Conservation (phyloP, 2,113 vertebrate genomes). For the Tautogolabrus adspersus region DNA sequence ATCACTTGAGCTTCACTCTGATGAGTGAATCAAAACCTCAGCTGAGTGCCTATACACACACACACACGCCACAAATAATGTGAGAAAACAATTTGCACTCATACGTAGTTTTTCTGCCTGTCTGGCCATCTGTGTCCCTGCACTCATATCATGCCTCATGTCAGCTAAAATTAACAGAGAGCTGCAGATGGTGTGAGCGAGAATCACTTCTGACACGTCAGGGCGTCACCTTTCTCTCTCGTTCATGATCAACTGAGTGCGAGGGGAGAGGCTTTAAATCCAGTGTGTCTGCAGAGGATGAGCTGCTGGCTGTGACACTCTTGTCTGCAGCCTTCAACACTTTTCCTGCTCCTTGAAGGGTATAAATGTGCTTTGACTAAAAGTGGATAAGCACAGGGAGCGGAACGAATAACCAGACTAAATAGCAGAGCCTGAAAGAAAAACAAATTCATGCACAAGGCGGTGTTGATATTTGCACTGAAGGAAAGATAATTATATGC, state of each 20-base stretch:
- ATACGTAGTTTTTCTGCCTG: constrained; percentile 37
- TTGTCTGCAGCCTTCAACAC: constrained; percentile 25
- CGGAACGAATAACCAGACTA: not conserved
- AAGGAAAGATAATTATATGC: constrained; percentile 8
- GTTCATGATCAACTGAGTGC: constrained; percentile 20
- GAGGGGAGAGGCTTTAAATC: constrained; percentile 21
- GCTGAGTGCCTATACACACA: constrained; percentile 33
- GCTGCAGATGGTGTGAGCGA: constrained; percentile 54
- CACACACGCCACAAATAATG: constrained; percentile 63
- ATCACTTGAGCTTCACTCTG: constrained; percentile 28
- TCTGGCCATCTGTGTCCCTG: constrained; percentile 61
- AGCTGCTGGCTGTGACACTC: constrained; percentile 24
- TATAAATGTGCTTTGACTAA: not conserved
- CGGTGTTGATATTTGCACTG: constrained; percentile 31
- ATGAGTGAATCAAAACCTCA: constrained; percentile 63
- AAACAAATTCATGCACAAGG: not conserved
- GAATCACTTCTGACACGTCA: constrained; percentile 30
- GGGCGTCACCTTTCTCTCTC: constrained; percentile 38
- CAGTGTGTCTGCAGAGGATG: constrained; percentile 15
- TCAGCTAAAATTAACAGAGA: constrained; percentile 64
- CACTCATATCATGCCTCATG: constrained; percentile 43
- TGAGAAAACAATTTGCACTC: constrained; percentile 70
- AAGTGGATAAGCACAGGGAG: not conserved
- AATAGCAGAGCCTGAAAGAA: not conserved
- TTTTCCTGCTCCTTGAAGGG: not conserved